A percentile compares a stretch with the other conserved stretches of the same genome.
phyloP scores from a whole-genome alignment of 2,797 vertebrate genomes.

The Protosalanx chinensis region DNA sequence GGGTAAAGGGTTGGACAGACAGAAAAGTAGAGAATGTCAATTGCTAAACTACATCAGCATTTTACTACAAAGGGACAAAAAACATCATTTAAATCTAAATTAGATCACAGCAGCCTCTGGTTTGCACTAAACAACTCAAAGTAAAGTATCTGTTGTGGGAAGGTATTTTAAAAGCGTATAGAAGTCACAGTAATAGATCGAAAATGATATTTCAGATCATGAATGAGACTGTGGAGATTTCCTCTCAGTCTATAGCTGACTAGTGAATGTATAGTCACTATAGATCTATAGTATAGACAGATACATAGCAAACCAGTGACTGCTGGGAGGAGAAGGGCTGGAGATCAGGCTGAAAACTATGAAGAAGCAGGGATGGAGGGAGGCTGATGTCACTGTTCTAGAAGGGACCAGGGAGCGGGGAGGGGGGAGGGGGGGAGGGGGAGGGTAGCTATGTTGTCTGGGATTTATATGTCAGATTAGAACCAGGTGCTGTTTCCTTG shows the following conservation, averaged over 20 bases:
- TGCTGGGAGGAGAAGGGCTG: conserved; percentile 11
- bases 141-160: neutral
- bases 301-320: conserved; percentile 32
- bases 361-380: conserved; percentile 8
- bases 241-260: neutral
- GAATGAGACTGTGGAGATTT: conserved; percentile 4
- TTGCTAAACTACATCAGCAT: conserved; percentile 85
- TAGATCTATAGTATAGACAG: neutral
- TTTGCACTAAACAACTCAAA: conserved; percentile 18
- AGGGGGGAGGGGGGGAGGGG: neutral
- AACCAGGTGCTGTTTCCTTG: neutral
- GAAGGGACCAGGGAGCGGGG: conserved; percentile 9
- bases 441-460: neutral
- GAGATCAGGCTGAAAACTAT: conserved; percentile 11
- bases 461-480: neutral
- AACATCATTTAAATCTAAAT: conserved; percentile 41
- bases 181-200: neutral
- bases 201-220: neutral
- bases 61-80: conserved; percentile 59
- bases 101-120: conserved; percentile 40
- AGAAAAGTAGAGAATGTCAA: conserved; percentile 94
- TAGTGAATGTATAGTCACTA: too few relatives aligned
- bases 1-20: conserved; percentile 80
- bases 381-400: conserved; percentile 13
- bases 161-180: neutral